Conservation (phyloP, 2,888 invertebrate species). For the Eupithecia exiguata region DNA sequence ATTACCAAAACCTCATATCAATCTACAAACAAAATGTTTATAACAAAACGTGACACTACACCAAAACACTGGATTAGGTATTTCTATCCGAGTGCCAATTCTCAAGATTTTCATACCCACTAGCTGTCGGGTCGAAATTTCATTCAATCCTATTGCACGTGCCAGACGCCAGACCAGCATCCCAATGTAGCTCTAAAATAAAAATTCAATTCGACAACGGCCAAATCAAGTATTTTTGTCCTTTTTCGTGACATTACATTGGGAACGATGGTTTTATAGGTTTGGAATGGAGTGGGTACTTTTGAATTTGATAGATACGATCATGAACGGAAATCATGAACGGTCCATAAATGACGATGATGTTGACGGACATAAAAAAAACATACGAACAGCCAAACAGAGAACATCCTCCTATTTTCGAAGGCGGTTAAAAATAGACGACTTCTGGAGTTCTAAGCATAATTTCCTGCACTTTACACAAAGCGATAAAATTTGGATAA, state of each 20-base stretch:
- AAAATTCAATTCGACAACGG: conserved; percentile 47
- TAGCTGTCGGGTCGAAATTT: conserved; percentile 47
- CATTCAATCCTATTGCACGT: conserved; percentile 52
- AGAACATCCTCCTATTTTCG: too few species aligned
- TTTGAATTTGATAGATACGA: conserved; percentile 6
- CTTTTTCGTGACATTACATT: conserved; percentile 39
- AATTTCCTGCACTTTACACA: not conserved
- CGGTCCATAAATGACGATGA: too few species aligned
- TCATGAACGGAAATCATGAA: not conserved
- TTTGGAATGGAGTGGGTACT: conserved; percentile 10
- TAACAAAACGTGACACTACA: not conserved
- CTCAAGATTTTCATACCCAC: conserved; percentile 14
- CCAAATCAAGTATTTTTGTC: conserved; percentile 47
- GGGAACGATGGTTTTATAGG: conserved; percentile 37
- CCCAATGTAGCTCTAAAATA: conserved; percentile 46
- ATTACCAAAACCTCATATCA: not conserved
- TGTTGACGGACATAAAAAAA: too few species aligned
- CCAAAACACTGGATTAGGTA: conserved; percentile 7
- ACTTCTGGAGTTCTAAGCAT: not conserved
- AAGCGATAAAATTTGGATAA: not conserved
- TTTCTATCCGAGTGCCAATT: conserved; percentile 4
- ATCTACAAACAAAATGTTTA: not conserved
- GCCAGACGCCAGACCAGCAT: conserved; percentile 48
- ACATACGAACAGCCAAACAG: too few species aligned
- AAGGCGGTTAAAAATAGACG: not conserved